Percentiles rank a stretch among this genome's conserved stretches.
Conservation (phyloP, 1,140 invertebrate genomes). For the Aleiodes sp. region DNA sequence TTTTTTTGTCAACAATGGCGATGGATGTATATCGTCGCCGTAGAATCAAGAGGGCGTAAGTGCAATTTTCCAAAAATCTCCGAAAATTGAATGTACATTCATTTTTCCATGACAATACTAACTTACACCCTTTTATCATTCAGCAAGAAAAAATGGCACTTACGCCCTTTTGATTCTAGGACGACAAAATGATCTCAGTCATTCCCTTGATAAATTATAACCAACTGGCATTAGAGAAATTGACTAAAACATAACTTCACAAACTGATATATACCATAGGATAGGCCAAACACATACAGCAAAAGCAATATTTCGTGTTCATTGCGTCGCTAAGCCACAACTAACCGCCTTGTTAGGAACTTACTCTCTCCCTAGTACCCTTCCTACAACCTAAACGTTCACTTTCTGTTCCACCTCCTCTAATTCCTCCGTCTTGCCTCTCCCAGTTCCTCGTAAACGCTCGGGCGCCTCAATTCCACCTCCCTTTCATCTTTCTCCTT, state of each 20-base stretch:
- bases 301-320: constrained; percentile 57
- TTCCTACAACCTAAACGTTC: constrained; percentile 32
- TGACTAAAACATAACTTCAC: constrained; percentile 25
- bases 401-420: constrained; percentile 34
- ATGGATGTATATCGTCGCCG: too few relatives aligned
- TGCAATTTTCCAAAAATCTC: too few relatives aligned
- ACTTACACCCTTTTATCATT: too few relatives aligned
- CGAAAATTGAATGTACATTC: too few relatives aligned
- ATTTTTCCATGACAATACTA: too few relatives aligned
- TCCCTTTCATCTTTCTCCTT: constrained; percentile 22
- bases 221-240: not conserved
- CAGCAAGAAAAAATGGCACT: too few relatives aligned
- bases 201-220: too few relatives aligned
- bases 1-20: too few relatives aligned
- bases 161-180: too few relatives aligned
- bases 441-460: constrained; percentile 30
- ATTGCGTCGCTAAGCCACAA: constrained; percentile 60
- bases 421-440: constrained; percentile 30
- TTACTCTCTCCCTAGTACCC: constrained; percentile 48
- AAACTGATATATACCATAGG: constrained; percentile 21
- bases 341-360: constrained; percentile 65
- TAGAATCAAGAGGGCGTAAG: too few relatives aligned
- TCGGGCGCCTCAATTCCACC: constrained; percentile 27
- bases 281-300: constrained; percentile 8
- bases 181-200: too few relatives aligned